Conservation (phyloP, 2,888 invertebrate species). For the Norana najaformis region DNA sequence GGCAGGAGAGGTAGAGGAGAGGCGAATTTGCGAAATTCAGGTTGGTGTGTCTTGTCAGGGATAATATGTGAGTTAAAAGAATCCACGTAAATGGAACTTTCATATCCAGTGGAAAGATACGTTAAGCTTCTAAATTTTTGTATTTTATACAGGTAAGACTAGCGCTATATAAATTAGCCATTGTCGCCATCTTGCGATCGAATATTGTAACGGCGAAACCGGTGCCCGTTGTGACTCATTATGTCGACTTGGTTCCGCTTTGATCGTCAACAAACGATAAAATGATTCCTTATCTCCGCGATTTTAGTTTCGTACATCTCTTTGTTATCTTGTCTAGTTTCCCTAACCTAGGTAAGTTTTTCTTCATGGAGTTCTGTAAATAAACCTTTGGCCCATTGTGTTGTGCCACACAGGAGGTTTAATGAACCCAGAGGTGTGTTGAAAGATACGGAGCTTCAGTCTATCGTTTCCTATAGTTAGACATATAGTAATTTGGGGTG, state of each 20-base stretch:
- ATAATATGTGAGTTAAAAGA: too few species aligned
- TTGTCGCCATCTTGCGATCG: not conserved
- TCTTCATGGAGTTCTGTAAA: too few species aligned
- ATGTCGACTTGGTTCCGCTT: not conserved
- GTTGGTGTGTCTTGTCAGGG: too few species aligned
- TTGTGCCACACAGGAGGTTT: not conserved
- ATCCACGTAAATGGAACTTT: too few species aligned
- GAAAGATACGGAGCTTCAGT: not conserved
- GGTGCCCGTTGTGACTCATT: not conserved
- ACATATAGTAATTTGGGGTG: too few species aligned
- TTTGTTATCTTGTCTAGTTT: not conserved
- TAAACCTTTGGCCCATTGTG: not conserved
- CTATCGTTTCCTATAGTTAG: not conserved
- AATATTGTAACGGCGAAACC: not conserved
- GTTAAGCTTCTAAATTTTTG: too few species aligned
- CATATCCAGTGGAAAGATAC: too few species aligned
- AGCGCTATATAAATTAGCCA: not conserved
- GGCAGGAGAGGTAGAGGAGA: too few species aligned
- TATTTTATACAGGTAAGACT: too few species aligned
- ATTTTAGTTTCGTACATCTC: constrained; percentile 5
- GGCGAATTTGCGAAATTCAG: too few species aligned
- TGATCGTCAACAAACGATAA: not conserved
- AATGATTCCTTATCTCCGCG: not conserved
- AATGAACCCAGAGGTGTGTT: not conserved
- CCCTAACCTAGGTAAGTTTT: not conserved